Conservation (phyloP, 2,113 vertebrate genomes). For the Ivindomyrus marchei region DNA sequence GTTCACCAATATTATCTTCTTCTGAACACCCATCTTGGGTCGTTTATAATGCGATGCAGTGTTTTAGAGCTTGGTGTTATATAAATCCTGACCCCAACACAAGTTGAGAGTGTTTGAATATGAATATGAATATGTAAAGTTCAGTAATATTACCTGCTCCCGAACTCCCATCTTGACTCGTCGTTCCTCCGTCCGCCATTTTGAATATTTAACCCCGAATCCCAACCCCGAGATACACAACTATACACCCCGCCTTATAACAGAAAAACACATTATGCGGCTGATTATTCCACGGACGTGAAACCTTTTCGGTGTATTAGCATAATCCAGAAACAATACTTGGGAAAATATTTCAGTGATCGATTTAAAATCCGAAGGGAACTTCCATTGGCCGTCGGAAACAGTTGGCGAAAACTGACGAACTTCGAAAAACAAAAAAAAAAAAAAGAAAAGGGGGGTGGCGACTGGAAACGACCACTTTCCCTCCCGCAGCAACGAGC, state of each 20-base stretch:
- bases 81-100: background rate
- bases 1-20: background rate
- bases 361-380: background rate
- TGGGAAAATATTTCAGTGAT: background rate
- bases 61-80: background rate
- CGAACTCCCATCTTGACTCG: conserved; percentile 78
- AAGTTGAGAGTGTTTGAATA: conserved; percentile 64
- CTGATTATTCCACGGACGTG: background rate
- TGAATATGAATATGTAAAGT: conserved; percentile 84
- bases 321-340: background rate
- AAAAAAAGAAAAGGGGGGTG: background rate
- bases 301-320: background rate
- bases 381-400: conserved; percentile 1
- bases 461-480: background rate
- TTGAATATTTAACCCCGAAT: conserved; percentile 83
- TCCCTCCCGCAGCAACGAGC: background rate
- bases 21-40: background rate
- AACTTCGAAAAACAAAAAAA: conserved; percentile 16
- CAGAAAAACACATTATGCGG: background rate
- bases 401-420: conserved; percentile 23
- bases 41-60: background rate
- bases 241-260: background rate
- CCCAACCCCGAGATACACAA: conserved; percentile 34
- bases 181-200: conserved; percentile 79
- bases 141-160: conserved; percentile 76